Evolutionary conservation across 2,113 vertebrate genomes (phyloP), one percentile per base, ranked within the genome.

Genomic region (Mobula birostris): DNA sequence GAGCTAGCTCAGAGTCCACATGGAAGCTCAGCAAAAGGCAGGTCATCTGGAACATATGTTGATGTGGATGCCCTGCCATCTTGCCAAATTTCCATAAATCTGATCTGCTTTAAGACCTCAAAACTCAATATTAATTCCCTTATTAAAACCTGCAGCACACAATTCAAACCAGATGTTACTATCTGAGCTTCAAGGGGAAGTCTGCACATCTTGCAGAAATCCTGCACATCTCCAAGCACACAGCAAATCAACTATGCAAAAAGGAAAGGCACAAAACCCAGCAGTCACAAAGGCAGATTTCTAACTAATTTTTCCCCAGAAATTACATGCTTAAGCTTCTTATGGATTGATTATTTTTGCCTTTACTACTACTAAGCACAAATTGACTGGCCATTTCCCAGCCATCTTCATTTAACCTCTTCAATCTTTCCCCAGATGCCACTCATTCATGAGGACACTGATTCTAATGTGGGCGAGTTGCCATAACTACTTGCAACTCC

Each of bases 101-200:
- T 48, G 48, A 66, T 90, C 29, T 32, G 29, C 63, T 19, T 90
- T 14, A 32, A 32, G 29, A n/a, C 15, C 61, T 90, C 61, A 90
- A 90, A n/a, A 15, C 61, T 66, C 61, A 66, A 66, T 32, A 66
- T 90, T 90, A 27, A 63, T n/a, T 29, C 14, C 7, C 85, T 74
- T 8, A 66, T 66, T 66, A 90, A 63, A 90, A 87, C 12, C 12
- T 87, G 61, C 61, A 90, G 29, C 61, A 32, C 29, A 61, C 29
- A 90, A 90, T 90, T 90, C 85, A 90, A 66, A 66, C 61, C 85
- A 90, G 61, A 32, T 90, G 85, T 90, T 90, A 66, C 6, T 17
- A 63, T 63, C 85, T 17, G 15, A 90, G 85, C 85, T 90, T 90
- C 85, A 12, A 66, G 85, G n/a, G 61, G 27, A 76, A 56, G 40